phyloP scores from a whole-genome alignment of 2,888 invertebrate genomes.

The Coleophora flavipennella region DNA sequence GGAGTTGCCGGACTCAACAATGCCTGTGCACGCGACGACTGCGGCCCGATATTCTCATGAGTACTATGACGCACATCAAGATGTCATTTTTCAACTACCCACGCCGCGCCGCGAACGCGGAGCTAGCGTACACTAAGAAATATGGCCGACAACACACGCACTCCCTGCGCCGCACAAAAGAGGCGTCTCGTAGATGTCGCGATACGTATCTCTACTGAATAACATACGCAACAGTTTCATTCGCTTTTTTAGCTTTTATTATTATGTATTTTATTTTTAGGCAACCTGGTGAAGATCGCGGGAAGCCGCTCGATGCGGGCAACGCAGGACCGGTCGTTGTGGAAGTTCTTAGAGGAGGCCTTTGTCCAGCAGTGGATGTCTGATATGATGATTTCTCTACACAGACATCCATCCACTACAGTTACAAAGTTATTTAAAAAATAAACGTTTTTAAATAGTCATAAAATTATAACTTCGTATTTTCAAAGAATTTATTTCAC shows the following conservation, averaged over 20 bases:
- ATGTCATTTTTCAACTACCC: conserved; percentile 74
- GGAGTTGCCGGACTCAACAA: conserved; percentile 48
- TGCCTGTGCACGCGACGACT: conserved; percentile 59
- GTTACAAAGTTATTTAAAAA: too few species aligned
- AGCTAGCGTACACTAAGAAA: conserved; percentile 41
- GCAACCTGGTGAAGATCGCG: too few species aligned
- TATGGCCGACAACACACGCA: conserved; percentile 66
- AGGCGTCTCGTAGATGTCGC: conserved; percentile 55
- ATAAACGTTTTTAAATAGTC: too few species aligned
- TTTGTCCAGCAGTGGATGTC: too few species aligned
- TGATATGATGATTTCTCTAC: too few species aligned
- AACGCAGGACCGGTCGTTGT: too few species aligned
- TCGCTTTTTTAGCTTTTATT: conserved; percentile 42
- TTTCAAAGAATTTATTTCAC: too few species aligned
- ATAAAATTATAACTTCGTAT: too few species aligned
- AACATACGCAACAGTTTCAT: conserved; percentile 47
- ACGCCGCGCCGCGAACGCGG: conserved; percentile 30
- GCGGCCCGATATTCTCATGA: conserved; percentile 61
- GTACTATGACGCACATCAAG: conserved; percentile 70
- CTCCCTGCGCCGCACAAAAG: conserved; percentile 50
- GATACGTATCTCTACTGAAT: conserved; percentile 60
- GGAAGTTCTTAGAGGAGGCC: too few species aligned
- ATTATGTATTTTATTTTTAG: too few species aligned
- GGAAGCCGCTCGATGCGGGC: too few species aligned
- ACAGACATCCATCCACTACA: too few species aligned